Conservation (phyloP, 1,140 invertebrate genomes). For the Branchinecta lindahli region DNA sequence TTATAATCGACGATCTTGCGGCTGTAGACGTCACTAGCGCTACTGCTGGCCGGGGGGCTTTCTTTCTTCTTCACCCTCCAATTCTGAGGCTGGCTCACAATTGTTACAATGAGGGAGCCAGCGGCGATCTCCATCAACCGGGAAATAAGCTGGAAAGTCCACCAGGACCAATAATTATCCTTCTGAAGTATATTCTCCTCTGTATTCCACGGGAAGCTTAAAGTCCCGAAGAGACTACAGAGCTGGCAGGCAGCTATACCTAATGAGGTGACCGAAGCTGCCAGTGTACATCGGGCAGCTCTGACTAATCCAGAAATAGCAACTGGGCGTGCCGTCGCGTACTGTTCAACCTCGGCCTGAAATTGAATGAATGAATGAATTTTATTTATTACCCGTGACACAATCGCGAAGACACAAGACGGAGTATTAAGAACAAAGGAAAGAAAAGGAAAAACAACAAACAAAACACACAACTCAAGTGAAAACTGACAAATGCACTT, state of each 20-base stretch:
- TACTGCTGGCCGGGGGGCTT: neutral
- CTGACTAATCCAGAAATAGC: constrained; percentile 36
- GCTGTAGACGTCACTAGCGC: neutral
- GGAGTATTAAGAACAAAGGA: no score
- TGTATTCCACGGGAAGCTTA: constrained; percentile 33
- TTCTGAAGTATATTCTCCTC: neutral
- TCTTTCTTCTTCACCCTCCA: neutral
- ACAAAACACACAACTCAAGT: no score
- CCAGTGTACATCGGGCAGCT: constrained; percentile 68
- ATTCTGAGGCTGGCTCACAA: constrained; percentile 41
- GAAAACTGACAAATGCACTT: no score
- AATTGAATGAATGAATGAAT: no score
- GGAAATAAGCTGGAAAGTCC: constrained; percentile 69
- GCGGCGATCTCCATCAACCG: constrained; percentile 66
- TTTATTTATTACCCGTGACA: no score
- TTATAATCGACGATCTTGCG: constrained; percentile 2
- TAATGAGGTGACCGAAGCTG: constrained; percentile 62
- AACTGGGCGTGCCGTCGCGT: neutral
- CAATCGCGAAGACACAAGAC: no score
- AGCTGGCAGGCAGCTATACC: constrained; percentile 61
- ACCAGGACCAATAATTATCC: constrained; percentile 54
- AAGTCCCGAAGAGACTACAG: constrained; percentile 59
- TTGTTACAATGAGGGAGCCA: constrained; percentile 62
- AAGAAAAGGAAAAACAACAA: no score
- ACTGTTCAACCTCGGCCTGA: neutral